phyloP scores from a whole-genome alignment of 2,888 invertebrate species.

The Cheilosia pagana region DNA sequence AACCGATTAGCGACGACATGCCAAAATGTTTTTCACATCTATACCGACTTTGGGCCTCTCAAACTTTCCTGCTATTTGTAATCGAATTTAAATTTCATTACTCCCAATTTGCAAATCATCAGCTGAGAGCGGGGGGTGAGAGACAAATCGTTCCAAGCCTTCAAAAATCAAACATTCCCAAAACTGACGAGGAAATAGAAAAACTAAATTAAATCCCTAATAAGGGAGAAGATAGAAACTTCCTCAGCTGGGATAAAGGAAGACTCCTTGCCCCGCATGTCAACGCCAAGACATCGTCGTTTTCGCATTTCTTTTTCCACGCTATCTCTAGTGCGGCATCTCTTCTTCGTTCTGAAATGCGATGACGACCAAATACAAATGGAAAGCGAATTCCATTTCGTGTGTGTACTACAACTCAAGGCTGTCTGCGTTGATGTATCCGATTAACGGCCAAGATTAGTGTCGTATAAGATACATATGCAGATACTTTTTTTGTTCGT shows the following conservation, averaged over 20 bases:
- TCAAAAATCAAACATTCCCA: slow-evolving; percentile 19
- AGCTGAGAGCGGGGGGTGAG: neutral
- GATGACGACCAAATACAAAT: slow-evolving; percentile 10
- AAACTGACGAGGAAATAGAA: neutral
- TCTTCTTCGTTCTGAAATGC: neutral
- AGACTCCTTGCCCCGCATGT: slow-evolving; percentile 8
- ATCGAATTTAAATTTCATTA: slow-evolving; percentile 51
- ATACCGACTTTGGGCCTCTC: neutral
- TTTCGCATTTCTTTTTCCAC: slow-evolving; percentile 13
- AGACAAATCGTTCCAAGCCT: neutral
- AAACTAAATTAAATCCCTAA: slow-evolving; percentile 42
- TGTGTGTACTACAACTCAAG: neutral
- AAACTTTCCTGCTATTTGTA: slow-evolving; percentile 4
- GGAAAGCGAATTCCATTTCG: slow-evolving; percentile 51
- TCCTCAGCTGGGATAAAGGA: neutral
- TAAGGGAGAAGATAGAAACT: slow-evolving; percentile 50
- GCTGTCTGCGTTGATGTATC: slow-evolving; percentile 64
- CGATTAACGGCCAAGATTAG: slow-evolving; percentile 62
- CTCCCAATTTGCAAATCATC: slow-evolving; percentile 48
- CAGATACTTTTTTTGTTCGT: slow-evolving; percentile 14
- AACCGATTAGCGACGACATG: slow-evolving; percentile 25
- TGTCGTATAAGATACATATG: slow-evolving; percentile 31
- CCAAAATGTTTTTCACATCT: no score
- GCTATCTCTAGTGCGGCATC: slow-evolving; percentile 41
- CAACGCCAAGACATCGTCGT: slow-evolving; percentile 38